Conservation (phyloP, 2,888 invertebrate species). For the Pheosia gnoma region DNA sequence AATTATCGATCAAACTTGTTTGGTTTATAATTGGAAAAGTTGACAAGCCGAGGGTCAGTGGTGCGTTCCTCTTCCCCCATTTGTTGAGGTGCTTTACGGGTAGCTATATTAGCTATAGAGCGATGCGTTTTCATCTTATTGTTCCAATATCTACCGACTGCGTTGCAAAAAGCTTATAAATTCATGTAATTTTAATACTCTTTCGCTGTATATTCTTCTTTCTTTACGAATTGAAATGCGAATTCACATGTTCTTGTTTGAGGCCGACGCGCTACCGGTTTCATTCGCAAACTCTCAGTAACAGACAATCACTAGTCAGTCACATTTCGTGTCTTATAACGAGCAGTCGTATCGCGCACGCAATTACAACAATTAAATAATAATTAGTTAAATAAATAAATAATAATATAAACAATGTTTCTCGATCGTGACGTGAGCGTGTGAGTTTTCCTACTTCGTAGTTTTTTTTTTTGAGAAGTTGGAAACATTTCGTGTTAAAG, state of each 20-base stretch:
- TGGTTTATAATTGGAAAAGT: too few relatives aligned
- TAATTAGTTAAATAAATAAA: conserved; percentile 1
- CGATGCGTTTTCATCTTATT: conserved; percentile 58
- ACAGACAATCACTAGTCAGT: conserved; percentile 4
- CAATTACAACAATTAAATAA: conserved; percentile 5
- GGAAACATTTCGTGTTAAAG: conserved; percentile 28
- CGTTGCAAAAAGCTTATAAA: not conserved
- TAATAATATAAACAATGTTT: conserved; percentile 6
- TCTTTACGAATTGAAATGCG: not conserved
- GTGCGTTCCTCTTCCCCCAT: too few relatives aligned
- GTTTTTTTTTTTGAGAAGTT: conserved; percentile 32
- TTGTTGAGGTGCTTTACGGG: too few relatives aligned
- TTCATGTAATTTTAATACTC: too few relatives aligned
- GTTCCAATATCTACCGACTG: conserved; percentile 44
- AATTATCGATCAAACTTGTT: too few relatives aligned
- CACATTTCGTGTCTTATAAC: not conserved
- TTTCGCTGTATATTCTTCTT: too few relatives aligned
- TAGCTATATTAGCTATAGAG: conserved; percentile 19
- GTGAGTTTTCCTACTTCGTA: conserved; percentile 41
- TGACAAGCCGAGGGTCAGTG: too few relatives aligned
- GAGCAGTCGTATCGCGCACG: not conserved
- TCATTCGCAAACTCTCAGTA: conserved; percentile 38
- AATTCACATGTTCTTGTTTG: conserved; percentile 16
- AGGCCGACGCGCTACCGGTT: conserved; percentile 50
- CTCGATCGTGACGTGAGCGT: conserved; percentile 3